phyloP scores from a whole-genome alignment of 2,888 invertebrate species.

The Apotomis betuletana region DNA sequence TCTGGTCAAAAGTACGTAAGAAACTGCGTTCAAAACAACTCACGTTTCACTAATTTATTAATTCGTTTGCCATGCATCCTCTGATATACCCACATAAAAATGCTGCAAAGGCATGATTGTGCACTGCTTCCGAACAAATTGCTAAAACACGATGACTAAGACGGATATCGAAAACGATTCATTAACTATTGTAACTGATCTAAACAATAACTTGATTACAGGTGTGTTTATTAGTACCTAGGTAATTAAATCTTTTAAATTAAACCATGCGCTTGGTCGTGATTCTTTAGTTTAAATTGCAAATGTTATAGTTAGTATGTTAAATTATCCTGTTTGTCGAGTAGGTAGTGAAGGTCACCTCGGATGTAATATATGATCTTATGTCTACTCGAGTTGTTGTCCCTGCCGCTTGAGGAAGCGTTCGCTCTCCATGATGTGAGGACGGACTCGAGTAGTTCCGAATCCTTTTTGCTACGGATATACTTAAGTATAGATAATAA shows the following conservation, averaged over 20 bases:
- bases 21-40: too few species aligned
- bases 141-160: too few species aligned
- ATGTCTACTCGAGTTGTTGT: conserved; percentile 27
- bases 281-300: conserved; percentile 36
- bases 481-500: not conserved
- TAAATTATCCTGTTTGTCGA: conserved; percentile 32
- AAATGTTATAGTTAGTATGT: conserved; percentile 33
- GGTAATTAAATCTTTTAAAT: conserved; percentile 2
- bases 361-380: conserved; percentile 2
- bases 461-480: conserved; percentile 6
- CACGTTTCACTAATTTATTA: too few species aligned
- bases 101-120: too few species aligned
- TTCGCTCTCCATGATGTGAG: conserved; percentile 15
- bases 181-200: conserved; percentile 6
- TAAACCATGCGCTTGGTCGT: conserved; percentile 17
- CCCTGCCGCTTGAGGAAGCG: conserved; percentile 31
- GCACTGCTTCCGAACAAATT: too few species aligned
- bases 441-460: conserved; percentile 17
- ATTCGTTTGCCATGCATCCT: too few species aligned
- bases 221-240: not conserved
- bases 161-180: too few species aligned
- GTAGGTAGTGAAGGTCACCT: conserved; percentile 33
- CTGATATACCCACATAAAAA: too few species aligned
- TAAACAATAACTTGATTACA: conserved; percentile 1
- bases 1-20: too few species aligned